Evolutionary conservation across 2,888 invertebrate species (phyloP), one percentile per base, ranked within the genome.

Genomic region (Leptogaster cylindrica): DNA sequence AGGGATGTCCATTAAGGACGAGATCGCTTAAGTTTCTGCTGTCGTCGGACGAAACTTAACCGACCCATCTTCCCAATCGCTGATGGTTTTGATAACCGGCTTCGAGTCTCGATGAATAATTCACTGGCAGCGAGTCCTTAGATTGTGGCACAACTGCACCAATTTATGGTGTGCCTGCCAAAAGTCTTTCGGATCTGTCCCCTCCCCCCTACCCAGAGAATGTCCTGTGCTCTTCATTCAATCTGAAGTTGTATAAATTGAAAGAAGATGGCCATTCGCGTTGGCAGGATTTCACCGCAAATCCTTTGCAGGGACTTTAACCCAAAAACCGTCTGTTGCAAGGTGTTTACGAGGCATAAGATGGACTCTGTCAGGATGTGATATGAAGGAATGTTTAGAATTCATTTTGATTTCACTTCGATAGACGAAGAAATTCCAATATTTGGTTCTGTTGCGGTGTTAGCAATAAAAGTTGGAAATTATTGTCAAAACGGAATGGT

Each of bases 21-120:
- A 39, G 55, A 36, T 52, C 55, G 55, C 23, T 55, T 55, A 55
- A 55, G 36, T 55, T 55, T 31, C 52, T 33, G 52, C 31, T 33
- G 16, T 52, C 31, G 31, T 31, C 31, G 16, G 48, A 2, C n/a
- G n/a, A n/a, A n/a, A n/a, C n/a, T n/a, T n/a, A n/a, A n/a, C n/a
- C n/a, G n/a, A n/a, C n/a, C n/a, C n/a, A n/a, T n/a, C n/a, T n/a
- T n/a, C 23, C 23, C n/a, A n/a, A 14, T 8, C n/a, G 23, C 20
- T 10, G 20, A 20, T 23, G 23, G 46, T n/a, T 46, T 20, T 25
- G 46, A 25, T 46, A 8, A 25, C 18, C 23, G 2, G 20, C 23
- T 25, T 46, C 46, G 20, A 46, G 20, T 46, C 25, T 25, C 46
- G 46, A 46, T 46, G 46, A 46, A 46, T 46, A 23, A 46, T 46